phyloP scores from a whole-genome alignment of 2,113 vertebrate genomes.

The Ciconia stormi region DNA sequence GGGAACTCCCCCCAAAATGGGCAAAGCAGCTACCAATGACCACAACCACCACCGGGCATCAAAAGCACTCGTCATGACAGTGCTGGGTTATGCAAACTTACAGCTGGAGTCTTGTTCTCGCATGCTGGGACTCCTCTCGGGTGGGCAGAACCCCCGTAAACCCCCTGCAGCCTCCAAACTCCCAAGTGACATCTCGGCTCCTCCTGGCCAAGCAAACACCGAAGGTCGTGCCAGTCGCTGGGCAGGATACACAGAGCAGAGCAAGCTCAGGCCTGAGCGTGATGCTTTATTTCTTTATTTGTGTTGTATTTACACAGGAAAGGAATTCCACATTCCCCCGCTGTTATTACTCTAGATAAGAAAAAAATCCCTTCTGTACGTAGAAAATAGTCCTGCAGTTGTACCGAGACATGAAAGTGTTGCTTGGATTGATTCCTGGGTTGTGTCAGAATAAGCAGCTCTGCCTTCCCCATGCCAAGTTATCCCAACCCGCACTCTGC shows the following conservation, averaged over 20 bases:
- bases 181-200: neutral
- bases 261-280: neutral
- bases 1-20: neutral
- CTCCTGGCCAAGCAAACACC: neutral
- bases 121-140: neutral
- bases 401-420: neutral
- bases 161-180: neutral
- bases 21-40: neutral
- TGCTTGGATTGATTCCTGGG: neutral
- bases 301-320: conserved; percentile 59
- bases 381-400: neutral
- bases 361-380: neutral
- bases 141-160: neutral
- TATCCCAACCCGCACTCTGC: neutral
- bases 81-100: neutral
- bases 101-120: neutral
- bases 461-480: neutral
- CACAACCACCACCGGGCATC: neutral
- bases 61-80: neutral
- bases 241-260: neutral
- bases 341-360: conserved; percentile 1
- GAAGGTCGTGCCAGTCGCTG: rapidly evolving
- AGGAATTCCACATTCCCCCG: conserved; percentile 38
- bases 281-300: conserved; percentile 55
- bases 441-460: conserved; percentile 40